Base-by-base conservation (phyloP, 2,113 vertebrate species). In the Semnornis frantzii region DNA sequence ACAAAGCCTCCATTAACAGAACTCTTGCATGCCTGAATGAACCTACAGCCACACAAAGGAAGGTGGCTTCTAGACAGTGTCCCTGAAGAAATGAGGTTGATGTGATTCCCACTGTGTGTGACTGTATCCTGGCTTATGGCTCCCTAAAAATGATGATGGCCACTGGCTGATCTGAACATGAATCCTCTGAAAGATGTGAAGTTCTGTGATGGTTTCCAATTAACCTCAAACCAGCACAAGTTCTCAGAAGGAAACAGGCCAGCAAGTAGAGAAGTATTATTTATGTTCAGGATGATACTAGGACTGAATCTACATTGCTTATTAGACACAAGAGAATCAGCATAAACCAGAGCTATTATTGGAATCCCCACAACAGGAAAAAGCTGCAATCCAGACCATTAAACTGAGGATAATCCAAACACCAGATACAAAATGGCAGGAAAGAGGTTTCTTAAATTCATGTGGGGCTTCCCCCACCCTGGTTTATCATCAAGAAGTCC, bases 81-180 rank as follows among this genome's bases (percentile, higher is more conserved):
- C 76, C 64, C 28, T 71, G 65, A 58, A 54, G 68, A 81, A 83
- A 42, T 6, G 15, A 70, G 25, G 11, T 78, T 85, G 74, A 5
- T 44, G 46, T 31, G 57, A 57, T 14, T 39, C 33, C 20, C 0
- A 0, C 28, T 10, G 2, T 10, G 11, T 44, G 11, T 1, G 6
- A 18, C n/a, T 55, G 15, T 16, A 58, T 60, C 28, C 60, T 28
- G 84, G 58, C 13, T 31, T 52, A n/a, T 8, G 21, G 23, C 15
- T 82, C 39, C 64, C 34, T 44, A 44, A 77, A 87, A 89, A 37
- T 5, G 1, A 0, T 17, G 5, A 55, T 68, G 52, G 34, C 68
- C 46, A 18, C 60, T 63, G 79, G 21, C 46, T 87, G 46, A 25
- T 74, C 80, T 55, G 52, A 83, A 68, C 8, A 11, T 52, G 42